Evolutionary conservation across 2,888 invertebrate genomes (phyloP), one percentile per base, ranked within the genome.

Genomic region (Cantharis rustica): DNA sequence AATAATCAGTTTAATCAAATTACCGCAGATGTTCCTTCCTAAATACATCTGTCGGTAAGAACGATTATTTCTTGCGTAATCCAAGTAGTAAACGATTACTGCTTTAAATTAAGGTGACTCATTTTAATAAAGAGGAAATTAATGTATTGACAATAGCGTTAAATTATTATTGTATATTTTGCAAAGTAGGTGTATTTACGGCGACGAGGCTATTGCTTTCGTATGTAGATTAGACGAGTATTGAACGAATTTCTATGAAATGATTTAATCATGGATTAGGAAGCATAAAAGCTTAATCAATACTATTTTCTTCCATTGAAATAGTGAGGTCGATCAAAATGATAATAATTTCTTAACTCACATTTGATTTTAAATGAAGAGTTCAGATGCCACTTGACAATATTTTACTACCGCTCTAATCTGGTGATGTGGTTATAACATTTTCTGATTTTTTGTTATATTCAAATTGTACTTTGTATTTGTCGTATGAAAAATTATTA

Each of bases 1-100:
- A 68, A 73, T 73, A 73, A 64, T 71, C 70, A 70, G 66, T 71
- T 74, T 70, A 75, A 68, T 75, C 70, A 16, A 27, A 47, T 64
- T 11, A 27, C 69, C 69, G 75, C 75, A 78, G 76, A 76, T 81
- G 80, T 77, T 79, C 70, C 81, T 78, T 64, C 62, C 72, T 75
- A 74, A 75, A 77, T 71, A 69, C 77, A 77, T 77, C 77, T 77
- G 77, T 77, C 74, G 69, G 26, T 68, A 11, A 20, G 31, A 16
- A 17, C 15, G 63, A 23, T 70, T 73, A 64, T 70, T 64, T 76
- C 73, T 76, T 76, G 73, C 70, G 70, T 73, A 73, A 66, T 66
- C 23, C 23, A n/a, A 76, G 70, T 72, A 27, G 70, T 20, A 26
- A 73, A 26, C 68, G 68, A 47, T 68, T 70, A n/a, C 27, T 16